Conservation (phyloP, 2,797 vertebrate species). For the Falco naumanni region DNA sequence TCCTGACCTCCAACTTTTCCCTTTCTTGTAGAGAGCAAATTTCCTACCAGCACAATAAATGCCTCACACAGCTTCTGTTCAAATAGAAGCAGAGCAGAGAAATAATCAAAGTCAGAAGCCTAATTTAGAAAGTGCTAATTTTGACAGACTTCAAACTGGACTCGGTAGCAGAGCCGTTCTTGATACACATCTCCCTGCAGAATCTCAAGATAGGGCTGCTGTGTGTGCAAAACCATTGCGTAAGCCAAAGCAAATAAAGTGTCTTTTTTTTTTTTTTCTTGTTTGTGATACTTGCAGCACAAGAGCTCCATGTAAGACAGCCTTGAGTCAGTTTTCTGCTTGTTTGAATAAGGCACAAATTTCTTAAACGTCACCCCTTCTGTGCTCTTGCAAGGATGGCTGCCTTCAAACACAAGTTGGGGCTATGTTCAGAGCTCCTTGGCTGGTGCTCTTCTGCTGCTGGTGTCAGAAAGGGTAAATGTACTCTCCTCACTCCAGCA, state of each 20-base stretch:
- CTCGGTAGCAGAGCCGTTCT: neutral
- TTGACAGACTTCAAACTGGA: neutral
- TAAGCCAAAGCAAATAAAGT: neutral
- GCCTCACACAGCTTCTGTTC: neutral
- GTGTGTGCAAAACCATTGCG: neutral
- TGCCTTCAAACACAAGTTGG: neutral
- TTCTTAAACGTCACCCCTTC: neutral
- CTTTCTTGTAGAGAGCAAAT: neutral
- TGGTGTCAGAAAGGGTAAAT: neutral
- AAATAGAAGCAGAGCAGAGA: neutral
- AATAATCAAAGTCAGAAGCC: neutral
- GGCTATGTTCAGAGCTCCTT: neutral
- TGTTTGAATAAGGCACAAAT: neutral
- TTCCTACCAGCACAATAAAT: neutral
- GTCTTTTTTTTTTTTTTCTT: neutral
- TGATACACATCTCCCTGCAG: neutral
- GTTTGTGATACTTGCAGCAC: neutral
- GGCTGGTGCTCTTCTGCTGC: neutral
- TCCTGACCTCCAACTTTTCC: neutral
- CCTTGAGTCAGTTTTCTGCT: neutral
- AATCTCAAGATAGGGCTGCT: neutral
- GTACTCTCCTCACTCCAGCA: fast-evolving
- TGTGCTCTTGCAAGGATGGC: neutral
- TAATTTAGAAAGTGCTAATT: neutral
- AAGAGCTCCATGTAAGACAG: neutral